Base-by-base conservation (phyloP, 1,140 invertebrate genomes). In the Anastatus disparis region DNA sequence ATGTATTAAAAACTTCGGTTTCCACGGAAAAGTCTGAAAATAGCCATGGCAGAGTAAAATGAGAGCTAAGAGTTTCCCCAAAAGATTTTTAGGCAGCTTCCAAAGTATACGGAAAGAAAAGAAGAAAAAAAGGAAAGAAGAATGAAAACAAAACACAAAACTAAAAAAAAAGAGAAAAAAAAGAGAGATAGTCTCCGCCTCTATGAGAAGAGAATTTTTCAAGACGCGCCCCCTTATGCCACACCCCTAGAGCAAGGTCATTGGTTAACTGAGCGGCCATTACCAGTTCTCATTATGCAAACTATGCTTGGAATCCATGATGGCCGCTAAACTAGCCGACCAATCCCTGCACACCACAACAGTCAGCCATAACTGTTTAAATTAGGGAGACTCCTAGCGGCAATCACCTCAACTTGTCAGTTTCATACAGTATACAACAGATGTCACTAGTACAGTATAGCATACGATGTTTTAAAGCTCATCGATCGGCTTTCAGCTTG, bases 241-340 rank as follows among this genome's bases (percentile, higher is more conserved):
- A 46, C 81, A 78, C 81, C 82, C 77, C 72, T 35, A 59, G 73
- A 56, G 46, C 50, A 38, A 67, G 70, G 75, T 77, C 64, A 86
- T 86, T 86, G 84, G 84, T 73, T 59, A 72, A 9, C 27, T 10
- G 3, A 73, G 72, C 84, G 77, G 83, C 84, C 84, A 86, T 85
- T 78, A 81, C 82, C 76, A 73, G 12, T n/a, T 38, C 76, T 84
- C 77, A 79, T 82, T 84, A 79, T 76, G 81, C 77, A 81, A 81
- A 81, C 74, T 77, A 79, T 82, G 76, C 66, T 40, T 61, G 79
- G 79, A 77, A 82, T 83, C 78, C 81, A 83, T 78, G 77, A 86
- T 86, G 85, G 85, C 85, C 76, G 79, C 77, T 78, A 22, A 3
- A 1, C 22, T 20, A n/a, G 12, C 44, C 72, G 50, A 70, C 85